Percentiles rank a stretch among this genome's conserved stretches.
These are phyloP conservation scores for Drosophila histrio DNA, from an alignment of 2,888 invertebrate genomes.

Conservation along the genomic window DNA sequence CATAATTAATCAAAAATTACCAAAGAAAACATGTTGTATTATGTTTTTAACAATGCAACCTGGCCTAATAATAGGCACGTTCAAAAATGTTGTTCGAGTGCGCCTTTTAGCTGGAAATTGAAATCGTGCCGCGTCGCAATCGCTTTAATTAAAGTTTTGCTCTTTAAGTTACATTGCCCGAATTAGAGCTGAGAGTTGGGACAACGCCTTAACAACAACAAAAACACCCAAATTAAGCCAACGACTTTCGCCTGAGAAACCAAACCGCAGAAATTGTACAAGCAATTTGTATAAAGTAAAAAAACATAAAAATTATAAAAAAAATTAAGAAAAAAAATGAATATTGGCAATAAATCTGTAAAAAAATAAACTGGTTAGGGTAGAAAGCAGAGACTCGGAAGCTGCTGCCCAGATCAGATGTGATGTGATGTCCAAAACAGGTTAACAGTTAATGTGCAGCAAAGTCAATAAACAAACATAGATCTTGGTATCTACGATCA, in stretches of 20 bases:
- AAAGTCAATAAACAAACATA: slow-evolving; percentile 41
- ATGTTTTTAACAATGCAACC: slow-evolving; percentile 18
- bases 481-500: slow-evolving; percentile 31
- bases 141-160: slow-evolving; percentile 70
- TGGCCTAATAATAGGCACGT: slow-evolving; percentile 50
- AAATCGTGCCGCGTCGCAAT: slow-evolving; percentile 69
- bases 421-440: slow-evolving; percentile 34
- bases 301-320: slow-evolving; percentile 20
- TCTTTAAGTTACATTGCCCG: slow-evolving; percentile 47
- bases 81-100: slow-evolving; percentile 36
- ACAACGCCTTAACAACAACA: slow-evolving; percentile 60
- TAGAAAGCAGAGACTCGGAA: slow-evolving; percentile 65
- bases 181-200: slow-evolving; percentile 53
- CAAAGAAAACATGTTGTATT: slow-evolving; percentile 20
- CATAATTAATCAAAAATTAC: slow-evolving; percentile 3
- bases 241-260: slow-evolving; percentile 65
- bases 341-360: slow-evolving; percentile 74
- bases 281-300: slow-evolving; percentile 65
- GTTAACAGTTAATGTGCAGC: slow-evolving; percentile 36
- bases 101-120: slow-evolving; percentile 52
- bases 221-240: slow-evolving; percentile 52
- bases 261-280: slow-evolving; percentile 57
- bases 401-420: slow-evolving; percentile 35
- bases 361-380: slow-evolving; percentile 67
- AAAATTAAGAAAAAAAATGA: slow-evolving; percentile 37